phyloP scores from a whole-genome alignment of 2,113 vertebrate genomes.

The Chionomys nivalis region DNA sequence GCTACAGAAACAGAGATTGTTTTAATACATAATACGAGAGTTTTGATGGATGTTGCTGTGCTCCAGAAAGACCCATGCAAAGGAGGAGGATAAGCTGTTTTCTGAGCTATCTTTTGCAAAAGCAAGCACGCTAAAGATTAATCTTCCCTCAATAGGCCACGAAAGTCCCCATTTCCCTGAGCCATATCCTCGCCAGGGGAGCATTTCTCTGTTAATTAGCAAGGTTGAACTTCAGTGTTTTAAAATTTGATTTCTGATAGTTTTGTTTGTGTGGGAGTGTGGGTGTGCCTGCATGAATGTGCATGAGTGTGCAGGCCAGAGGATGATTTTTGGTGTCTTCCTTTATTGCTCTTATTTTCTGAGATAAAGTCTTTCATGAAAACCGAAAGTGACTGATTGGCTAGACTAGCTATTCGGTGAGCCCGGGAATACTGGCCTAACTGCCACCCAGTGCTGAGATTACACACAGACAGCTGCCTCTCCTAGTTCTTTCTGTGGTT shows the following conservation, averaged over 20 bases:
- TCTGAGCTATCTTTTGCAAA: not conserved
- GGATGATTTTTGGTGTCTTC: not conserved
- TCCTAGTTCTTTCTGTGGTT: not conserved
- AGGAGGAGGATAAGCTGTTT: not conserved
- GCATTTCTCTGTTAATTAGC: not conserved
- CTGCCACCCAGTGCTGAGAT: too few species aligned
- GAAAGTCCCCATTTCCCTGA: not conserved
- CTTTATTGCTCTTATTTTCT: not conserved
- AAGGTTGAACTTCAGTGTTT: not conserved
- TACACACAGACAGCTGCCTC: not conserved
- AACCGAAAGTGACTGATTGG: not conserved
- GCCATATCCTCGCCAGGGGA: not conserved
- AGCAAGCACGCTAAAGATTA: not conserved
- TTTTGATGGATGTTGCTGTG: not conserved
- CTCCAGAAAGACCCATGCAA: not conserved
- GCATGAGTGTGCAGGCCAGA: not conserved
- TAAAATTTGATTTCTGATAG: not conserved
- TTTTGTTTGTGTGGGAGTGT: not conserved
- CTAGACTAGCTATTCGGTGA: not conserved
- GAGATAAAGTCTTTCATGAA: not conserved
- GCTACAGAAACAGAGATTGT: not conserved
- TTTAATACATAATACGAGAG: not conserved
- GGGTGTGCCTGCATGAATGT: not conserved
- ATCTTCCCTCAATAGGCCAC: not conserved
- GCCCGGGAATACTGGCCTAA: not conserved